Percentiles rank a stretch among this genome's conserved stretches.
Evolutionary conservation across 1,140 invertebrate species (phyloP).

Genomic region (Drosophila punjabiensis): DNA sequence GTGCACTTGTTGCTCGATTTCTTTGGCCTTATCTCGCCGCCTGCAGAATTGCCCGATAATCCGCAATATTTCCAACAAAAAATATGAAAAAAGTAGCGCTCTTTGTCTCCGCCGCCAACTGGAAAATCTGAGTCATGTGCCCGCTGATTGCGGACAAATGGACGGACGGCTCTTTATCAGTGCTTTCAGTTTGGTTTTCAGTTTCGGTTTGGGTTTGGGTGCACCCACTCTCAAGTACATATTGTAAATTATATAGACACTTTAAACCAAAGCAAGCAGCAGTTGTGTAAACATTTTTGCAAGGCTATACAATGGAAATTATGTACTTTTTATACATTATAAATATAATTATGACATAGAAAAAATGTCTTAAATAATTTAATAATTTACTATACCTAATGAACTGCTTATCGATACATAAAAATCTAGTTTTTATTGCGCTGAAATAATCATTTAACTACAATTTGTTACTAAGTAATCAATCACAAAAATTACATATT

Average conservation of each 20-base stretch:
- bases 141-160: background rate
- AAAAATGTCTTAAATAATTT: background rate
- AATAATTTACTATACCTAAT: no score
- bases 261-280: background rate
- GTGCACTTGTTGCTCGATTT: conserved; percentile 70
- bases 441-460: background rate
- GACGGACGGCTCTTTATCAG: conserved; percentile 24
- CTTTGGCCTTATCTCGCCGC: conserved; percentile 54
- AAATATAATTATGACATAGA: no score
- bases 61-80: conserved; percentile 13
- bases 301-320: background rate
- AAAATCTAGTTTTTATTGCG: no score
- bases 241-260: background rate
- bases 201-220: background rate
- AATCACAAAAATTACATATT: background rate
- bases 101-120: conserved; percentile 29
- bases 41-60: conserved; percentile 46
- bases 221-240: conserved; percentile 1
- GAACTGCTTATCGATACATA: no score
- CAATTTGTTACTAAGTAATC: background rate
- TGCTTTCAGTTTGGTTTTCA: background rate
- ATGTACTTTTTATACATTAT: no score
- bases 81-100: conserved; percentile 9
- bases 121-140: conserved; percentile 33
- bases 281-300: background rate